phyloP scores from a whole-genome alignment of 2,113 vertebrate genomes.

The Progne subis region DNA sequence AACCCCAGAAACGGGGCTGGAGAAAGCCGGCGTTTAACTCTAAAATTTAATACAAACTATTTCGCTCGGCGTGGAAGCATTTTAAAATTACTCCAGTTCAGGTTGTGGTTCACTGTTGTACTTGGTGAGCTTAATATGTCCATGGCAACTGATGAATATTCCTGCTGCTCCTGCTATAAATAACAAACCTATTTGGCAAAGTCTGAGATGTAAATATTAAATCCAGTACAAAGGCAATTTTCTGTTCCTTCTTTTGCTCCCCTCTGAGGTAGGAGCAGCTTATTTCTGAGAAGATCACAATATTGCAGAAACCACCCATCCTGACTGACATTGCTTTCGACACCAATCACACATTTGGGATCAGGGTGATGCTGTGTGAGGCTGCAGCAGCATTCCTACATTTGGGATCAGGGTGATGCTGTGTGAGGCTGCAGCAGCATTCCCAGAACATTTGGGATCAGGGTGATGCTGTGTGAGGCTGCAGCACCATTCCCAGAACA shows the following conservation, averaged over 20 bases:
- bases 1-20: slow-evolving; percentile 2
- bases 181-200: slow-evolving; percentile 55
- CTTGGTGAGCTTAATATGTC: slow-evolving; percentile 44
- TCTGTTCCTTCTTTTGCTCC: neutral
- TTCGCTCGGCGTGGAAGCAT: slow-evolving; percentile 4
- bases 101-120: slow-evolving; percentile 7
- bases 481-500: too few species aligned
- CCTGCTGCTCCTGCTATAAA: slow-evolving; percentile 50
- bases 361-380: accelerated
- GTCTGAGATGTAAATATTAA: slow-evolving; percentile 37
- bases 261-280: neutral
- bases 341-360: neutral
- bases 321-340: neutral
- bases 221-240: slow-evolving; percentile 41
- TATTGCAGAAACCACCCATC: neutral
- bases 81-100: slow-evolving; percentile 8
- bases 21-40: slow-evolving; percentile 37
- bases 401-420: too few species aligned
- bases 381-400: too few species aligned
- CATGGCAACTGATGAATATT: slow-evolving; percentile 66
- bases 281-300: neutral
- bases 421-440: too few species aligned
- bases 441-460: too few species aligned
- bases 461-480: too few species aligned
- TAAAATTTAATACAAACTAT: slow-evolving; percentile 45